These are phyloP conservation scores for Geophilus truncorum DNA, from an alignment of 2,888 invertebrate genomes.

Conservation along the genomic window DNA sequence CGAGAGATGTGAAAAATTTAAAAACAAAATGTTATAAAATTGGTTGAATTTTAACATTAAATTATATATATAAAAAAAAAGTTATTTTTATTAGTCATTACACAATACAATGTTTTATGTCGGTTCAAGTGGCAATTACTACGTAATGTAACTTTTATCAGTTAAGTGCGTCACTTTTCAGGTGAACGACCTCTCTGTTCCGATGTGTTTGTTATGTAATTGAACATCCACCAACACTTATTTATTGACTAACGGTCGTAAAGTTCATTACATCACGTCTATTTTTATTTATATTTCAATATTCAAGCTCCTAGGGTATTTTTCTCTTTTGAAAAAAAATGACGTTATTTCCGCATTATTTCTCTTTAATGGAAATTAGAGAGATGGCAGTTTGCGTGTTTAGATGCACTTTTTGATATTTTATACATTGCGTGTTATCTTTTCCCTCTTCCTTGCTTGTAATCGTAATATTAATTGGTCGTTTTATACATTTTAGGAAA, in stretches of 20 bases:
- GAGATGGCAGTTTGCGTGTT: background rate
- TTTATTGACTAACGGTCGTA: slow-evolving; percentile 1
- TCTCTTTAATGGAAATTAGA: background rate
- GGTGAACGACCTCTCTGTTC: slow-evolving; percentile 6
- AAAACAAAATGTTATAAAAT: background rate
- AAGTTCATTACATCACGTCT: background rate
- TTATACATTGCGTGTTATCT: background rate
- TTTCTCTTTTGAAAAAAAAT: background rate
- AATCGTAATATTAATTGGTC: slow-evolving; percentile 5
- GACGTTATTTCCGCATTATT: background rate
- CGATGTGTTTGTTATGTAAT: slow-evolving; percentile 7
- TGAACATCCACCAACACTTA: background rate
- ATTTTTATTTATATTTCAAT: background rate
- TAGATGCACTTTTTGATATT: background rate
- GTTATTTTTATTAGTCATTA: background rate
- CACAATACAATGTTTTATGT: background rate
- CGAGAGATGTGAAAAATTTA: background rate
- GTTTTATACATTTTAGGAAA: background rate
- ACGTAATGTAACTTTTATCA: background rate
- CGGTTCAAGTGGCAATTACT: background rate
- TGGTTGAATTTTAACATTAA: background rate
- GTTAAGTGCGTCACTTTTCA: slow-evolving; percentile 4
- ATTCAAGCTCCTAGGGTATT: background rate
- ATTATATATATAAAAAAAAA: background rate
- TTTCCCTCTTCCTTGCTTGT: background rate